Base-by-base conservation (phyloP, 2,797 vertebrate species). In the Pseudotriccus pelzelni region DNA sequence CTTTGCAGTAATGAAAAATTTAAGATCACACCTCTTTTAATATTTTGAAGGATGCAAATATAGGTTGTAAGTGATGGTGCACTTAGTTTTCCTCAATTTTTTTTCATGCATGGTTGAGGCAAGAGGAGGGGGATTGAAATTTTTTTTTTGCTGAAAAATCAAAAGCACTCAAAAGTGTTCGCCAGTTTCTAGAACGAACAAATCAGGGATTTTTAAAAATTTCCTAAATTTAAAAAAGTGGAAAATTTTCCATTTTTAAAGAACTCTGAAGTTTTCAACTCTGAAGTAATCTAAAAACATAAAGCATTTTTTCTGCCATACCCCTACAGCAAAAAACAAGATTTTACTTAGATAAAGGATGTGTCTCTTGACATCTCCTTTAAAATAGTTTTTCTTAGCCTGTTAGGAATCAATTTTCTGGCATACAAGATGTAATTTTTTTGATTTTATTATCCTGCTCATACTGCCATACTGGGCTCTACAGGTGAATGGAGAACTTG, bases 31-130 rank as follows among this genome's bases (percentile, higher is more conserved):
- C 1, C 10, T 52, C 14, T 7, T 68, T 69, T 59, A 80, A 34
- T 66, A 30, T n/a, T 85, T 59, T 59, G n/a, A 56, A 8, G 16
- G 7, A n/a, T 53, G 28, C 7, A 55, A 59, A 55, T 64, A 28
- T 19, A 30, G 7, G 36, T 62, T 2, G 0, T 22, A 83, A 41
- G 1, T 60, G 4, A 28, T 41, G 6, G 30, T 53, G 13, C 3
- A 28, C 36, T 12, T 62, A 14, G 21, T 59, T 79, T 67, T 66
- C 34, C 17, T 60, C 1, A 25, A 7, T 24, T 39, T 50, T 39
- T 50, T 56, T 64, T 43, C 13, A 20, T 53, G 1, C 8, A 6
- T 52, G 3, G 43, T 69, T 10, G 4, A 62, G 16, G 5, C 13
- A 59, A 30, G 12, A 6, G 2, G 25, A 39, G 21, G 25, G 7